Conservation (phyloP, 1,140 invertebrate genomes). For the Littorina saxatilis region DNA sequence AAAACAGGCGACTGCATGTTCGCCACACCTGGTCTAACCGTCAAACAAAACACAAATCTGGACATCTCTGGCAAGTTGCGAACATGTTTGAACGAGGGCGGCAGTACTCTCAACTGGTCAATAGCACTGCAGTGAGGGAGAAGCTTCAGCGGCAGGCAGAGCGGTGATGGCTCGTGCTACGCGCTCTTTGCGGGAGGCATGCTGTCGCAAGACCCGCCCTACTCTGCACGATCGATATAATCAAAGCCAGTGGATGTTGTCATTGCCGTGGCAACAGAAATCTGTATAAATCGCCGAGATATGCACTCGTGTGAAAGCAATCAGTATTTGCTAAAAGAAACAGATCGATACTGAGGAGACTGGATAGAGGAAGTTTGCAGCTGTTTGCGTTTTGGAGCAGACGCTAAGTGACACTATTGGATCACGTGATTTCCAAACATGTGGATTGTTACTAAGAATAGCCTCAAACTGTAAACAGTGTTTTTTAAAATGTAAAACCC, state of each 20-base stretch:
- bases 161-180: slow-evolving; percentile 9
- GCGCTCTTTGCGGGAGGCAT: slow-evolving; percentile 25
- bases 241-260: slow-evolving; percentile 4
- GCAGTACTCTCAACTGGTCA: slow-evolving; percentile 27
- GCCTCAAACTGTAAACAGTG: slow-evolving; percentile 26
- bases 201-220: slow-evolving; percentile 32
- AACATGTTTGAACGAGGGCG: slow-evolving; percentile 43
- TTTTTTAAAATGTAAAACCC: too few species aligned
- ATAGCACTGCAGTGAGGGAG: background rate
- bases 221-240: slow-evolving; percentile 25
- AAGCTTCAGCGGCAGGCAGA: background rate
- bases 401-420: slow-evolving; percentile 13
- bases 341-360: background rate
- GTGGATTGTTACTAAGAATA: slow-evolving; percentile 45
- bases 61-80: slow-evolving; percentile 25
- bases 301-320: too few species aligned
- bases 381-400: slow-evolving; percentile 11
- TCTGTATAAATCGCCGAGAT: background rate
- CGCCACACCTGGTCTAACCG: background rate
- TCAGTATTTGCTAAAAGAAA: background rate
- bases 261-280: slow-evolving; percentile 18
- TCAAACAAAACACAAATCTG: background rate
- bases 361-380: background rate
- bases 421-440: slow-evolving; percentile 41
- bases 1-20: too few species aligned